Evolutionary conservation across 2,113 vertebrate genomes (phyloP).

Genomic region (Larimichthys polyactis): DNA sequence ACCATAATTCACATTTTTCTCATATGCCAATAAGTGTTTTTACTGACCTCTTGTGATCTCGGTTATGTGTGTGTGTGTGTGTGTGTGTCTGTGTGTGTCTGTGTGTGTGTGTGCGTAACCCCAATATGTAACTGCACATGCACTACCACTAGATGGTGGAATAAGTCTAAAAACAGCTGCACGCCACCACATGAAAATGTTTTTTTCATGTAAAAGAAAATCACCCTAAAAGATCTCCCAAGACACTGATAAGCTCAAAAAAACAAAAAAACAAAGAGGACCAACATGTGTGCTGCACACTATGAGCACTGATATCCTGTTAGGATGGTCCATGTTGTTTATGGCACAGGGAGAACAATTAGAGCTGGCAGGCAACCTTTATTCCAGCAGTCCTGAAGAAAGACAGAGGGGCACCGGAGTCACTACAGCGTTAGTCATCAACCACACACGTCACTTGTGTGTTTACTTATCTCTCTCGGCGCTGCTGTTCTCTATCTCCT

Average conservation of each 20-base stretch:
- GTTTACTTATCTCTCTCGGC: constrained; percentile 55
- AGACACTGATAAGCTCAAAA: constrained; percentile 24
- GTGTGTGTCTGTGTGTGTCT: neutral
- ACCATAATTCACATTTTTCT: neutral
- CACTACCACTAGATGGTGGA: constrained; percentile 82
- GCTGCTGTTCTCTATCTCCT: constrained; percentile 48
- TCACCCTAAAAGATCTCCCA: neutral
- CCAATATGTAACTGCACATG: constrained; percentile 13
- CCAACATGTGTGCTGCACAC: neutral
- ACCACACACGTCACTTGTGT: constrained; percentile 59
- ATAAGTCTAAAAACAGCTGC: constrained; percentile 52
- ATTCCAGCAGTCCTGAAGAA: constrained; percentile 12
- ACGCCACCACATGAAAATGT: neutral
- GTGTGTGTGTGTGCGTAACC: neutral
- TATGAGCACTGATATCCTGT: neutral
- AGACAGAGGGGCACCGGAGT: constrained; percentile 19
- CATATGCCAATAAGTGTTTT: neutral
- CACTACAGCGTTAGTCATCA: constrained; percentile 72
- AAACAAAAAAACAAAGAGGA: constrained; percentile 6
- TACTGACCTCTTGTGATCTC: constrained; percentile 36
- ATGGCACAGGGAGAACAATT: constrained; percentile 16
- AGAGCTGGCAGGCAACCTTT: constrained; percentile 16
- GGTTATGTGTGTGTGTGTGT: neutral
- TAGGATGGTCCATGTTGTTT: constrained; percentile 30
- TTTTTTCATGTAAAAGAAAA: no score